These are phyloP conservation scores for Meriones unguiculatus DNA, from an alignment of 2,113 vertebrate species.

Conservation along the genomic window DNA sequence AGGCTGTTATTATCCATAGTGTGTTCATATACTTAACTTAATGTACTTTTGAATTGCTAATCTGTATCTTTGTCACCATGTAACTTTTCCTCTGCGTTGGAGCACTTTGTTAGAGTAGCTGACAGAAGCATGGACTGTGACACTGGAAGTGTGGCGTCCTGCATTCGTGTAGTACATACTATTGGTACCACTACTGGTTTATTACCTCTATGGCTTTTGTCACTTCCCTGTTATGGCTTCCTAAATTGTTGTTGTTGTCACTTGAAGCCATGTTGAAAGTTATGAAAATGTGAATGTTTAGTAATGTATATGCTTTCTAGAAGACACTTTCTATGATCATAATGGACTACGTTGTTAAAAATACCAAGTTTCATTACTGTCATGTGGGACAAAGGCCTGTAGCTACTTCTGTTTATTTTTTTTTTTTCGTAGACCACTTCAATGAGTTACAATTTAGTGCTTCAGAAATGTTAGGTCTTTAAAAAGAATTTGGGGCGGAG, in stretches of 20 bases:
- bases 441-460: slow-evolving; percentile 17
- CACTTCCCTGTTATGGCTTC: slow-evolving; percentile 4
- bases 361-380: slow-evolving; percentile 20
- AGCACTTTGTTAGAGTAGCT: background rate
- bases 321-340: slow-evolving; percentile 30
- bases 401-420: slow-evolving; percentile 1
- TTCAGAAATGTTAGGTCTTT: slow-evolving; percentile 22
- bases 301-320: slow-evolving; percentile 33
- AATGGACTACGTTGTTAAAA: slow-evolving; percentile 28
- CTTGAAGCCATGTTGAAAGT: slow-evolving; percentile 27
- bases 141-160: background rate
- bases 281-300: slow-evolving; percentile 56
- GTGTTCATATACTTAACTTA: background rate
- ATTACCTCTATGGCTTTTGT: slow-evolving; percentile 4
- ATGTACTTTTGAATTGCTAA: slow-evolving; percentile 21
- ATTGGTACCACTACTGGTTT: background rate
- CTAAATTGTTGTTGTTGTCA: slow-evolving; percentile 30
- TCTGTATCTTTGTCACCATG: background rate
- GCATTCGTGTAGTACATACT: background rate
- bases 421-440: background rate
- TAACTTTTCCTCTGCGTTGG: slow-evolving; percentile 2
- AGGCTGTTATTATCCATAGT: background rate
- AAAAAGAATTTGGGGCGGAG: slow-evolving; percentile 3
- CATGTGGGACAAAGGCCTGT: background rate
- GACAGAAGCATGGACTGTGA: slow-evolving; percentile 15